These are phyloP conservation scores for Cranoglanis bouderius DNA, from an alignment of 2,113 vertebrate species.

Conservation along the genomic window DNA sequence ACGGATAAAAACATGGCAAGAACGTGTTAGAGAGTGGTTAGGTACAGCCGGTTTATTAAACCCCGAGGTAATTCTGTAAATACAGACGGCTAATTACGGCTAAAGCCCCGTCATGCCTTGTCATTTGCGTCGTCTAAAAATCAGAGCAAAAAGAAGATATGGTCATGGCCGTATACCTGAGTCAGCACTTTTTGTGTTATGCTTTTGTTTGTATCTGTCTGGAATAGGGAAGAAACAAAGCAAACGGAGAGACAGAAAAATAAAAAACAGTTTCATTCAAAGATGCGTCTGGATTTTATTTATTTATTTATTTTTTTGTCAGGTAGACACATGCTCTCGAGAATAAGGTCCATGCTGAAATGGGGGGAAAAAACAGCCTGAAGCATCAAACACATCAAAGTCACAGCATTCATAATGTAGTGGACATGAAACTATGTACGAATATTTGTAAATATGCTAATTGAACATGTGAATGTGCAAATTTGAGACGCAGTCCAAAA, in stretches of 20 bases:
- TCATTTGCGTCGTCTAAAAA: conserved; percentile 53
- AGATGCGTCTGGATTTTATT: conserved; percentile 37
- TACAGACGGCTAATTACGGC: neutral
- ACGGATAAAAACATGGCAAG: neutral
- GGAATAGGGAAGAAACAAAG: conserved; percentile 83
- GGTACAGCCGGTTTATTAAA: neutral
- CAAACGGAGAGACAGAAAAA: conserved; percentile 59
- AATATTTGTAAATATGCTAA: neutral
- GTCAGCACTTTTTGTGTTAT: conserved; percentile 85
- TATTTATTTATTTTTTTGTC: neutral
- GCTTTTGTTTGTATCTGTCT: conserved; percentile 93
- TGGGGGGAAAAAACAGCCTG: conserved; percentile 12
- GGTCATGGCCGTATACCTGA: conserved; percentile 79
- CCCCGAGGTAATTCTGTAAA: neutral
- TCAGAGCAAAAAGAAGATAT: conserved; percentile 61
- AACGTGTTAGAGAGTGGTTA: neutral
- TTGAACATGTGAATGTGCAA: neutral
- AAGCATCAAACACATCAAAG: conserved; percentile 24
- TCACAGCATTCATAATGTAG: neutral
- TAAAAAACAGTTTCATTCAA: conserved; percentile 56
- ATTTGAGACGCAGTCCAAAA: neutral
- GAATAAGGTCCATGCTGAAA: conserved; percentile 42
- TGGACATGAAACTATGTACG: neutral
- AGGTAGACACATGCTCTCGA: conserved; percentile 44
- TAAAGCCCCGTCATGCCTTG: conserved; percentile 35